Base-by-base conservation (phyloP, 2,797 vertebrate species). In the Pipistrellus kuhlii region DNA sequence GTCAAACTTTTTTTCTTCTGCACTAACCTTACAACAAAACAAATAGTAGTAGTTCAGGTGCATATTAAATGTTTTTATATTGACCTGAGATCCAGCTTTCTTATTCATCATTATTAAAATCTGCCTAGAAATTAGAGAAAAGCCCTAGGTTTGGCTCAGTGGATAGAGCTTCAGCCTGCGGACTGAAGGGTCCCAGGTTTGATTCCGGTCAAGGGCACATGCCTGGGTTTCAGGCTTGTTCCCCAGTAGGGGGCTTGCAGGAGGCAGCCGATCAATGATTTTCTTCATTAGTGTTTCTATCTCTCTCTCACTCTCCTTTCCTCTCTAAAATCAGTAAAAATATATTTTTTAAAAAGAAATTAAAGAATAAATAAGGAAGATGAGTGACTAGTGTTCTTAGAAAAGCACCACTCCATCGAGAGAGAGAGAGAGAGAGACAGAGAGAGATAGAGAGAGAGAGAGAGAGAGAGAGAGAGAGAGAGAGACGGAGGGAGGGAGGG, bases 301-400 rank as follows among this genome's bases (percentile, higher is more conserved):
- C 5, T 30, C 59, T 62, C 59, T 62, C 59, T 62, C 13, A 27
- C 27, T 62, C 59, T 62, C 59, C 59, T 30, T 62, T 62, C 5
- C 59, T 62, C 59, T 30, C 13, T 62, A 12, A 62, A 62, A 15
- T 62, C 27, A 62, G 30, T 62, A 30, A 62, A 30, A 62, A 30
- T 15, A 62, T 62, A 30, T 62, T 14, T 62, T 62, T 14, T 2
- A 27, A 62, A 62, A 62, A 81, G 59, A 92, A 21, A 73, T 23
- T 83, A 91, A 55, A 91, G 44, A 48, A 46, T 12, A 82, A 93
- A 95, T 90, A 88, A 91, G 82, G 89, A 6, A 1, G 2, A 69
- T 15, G 25, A 15, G 3, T 32, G 21, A 35, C 62, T 77, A 66
- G 4, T 66, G 15, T 59, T 86, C 62, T 25, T 83, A 68, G 30